Evolutionary conservation across 1,140 invertebrate species (phyloP).

Genomic region (Hycleus cichorii): DNA sequence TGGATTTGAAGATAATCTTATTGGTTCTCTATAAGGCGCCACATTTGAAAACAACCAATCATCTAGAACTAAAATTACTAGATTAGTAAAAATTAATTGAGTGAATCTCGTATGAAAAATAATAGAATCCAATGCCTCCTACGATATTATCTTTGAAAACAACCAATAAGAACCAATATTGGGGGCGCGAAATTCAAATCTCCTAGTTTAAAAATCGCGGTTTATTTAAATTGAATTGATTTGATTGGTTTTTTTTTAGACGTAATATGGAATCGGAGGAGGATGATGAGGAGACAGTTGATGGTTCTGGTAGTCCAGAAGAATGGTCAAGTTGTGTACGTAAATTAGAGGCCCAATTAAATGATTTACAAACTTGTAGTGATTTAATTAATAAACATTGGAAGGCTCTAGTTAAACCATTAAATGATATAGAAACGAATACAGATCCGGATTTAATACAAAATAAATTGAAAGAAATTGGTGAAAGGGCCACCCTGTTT

Average conservation of each 20-base stretch:
- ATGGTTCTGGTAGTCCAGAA: slow-evolving; percentile 41
- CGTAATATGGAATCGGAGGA: slow-evolving; percentile 67
- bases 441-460: slow-evolving; percentile 50
- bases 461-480: slow-evolving; percentile 65
- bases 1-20: too few relatives aligned
- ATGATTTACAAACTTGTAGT: slow-evolving; percentile 84
- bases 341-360: slow-evolving; percentile 54
- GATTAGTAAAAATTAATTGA: too few relatives aligned
- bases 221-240: too few relatives aligned
- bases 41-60: too few relatives aligned
- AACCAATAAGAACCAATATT: too few relatives aligned
- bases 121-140: too few relatives aligned
- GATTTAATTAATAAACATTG: slow-evolving; percentile 87
- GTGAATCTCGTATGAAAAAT: too few relatives aligned
- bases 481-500: slow-evolving; percentile 86
- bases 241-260: slow-evolving; percentile 30
- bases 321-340: slow-evolving; percentile 53
- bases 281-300: slow-evolving; percentile 62
- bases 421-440: slow-evolving; percentile 72
- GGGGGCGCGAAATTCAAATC: too few relatives aligned
- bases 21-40: too few relatives aligned
- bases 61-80: too few relatives aligned
- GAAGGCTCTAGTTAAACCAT: slow-evolving; percentile 69
- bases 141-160: too few relatives aligned
- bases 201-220: too few relatives aligned